Percentiles rank a stretch among this genome's conserved stretches.
Conservation (phyloP, 2,888 invertebrate species). For the Nipponacmea schrenckii region DNA sequence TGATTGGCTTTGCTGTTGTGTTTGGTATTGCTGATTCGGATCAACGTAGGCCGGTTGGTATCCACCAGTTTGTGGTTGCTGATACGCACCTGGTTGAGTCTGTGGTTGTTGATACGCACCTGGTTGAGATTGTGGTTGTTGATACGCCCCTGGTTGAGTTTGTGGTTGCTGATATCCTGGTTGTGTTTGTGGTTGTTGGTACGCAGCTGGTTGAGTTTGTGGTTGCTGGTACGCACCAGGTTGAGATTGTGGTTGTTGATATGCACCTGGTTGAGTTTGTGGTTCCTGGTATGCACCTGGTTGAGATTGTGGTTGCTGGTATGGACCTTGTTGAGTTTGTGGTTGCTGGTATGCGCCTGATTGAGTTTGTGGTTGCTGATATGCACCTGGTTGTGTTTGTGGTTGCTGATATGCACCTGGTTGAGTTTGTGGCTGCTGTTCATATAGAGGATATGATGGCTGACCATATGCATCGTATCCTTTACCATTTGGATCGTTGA, state of each 20-base stretch:
- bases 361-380: background rate
- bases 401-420: background rate
- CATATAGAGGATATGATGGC: background rate
- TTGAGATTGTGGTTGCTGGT: background rate
- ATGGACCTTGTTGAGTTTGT: background rate
- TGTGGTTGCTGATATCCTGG: background rate
- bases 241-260: background rate
- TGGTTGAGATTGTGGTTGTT: background rate
- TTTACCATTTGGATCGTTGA: background rate
- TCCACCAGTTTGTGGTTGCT: too few species aligned
- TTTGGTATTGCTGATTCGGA: background rate
- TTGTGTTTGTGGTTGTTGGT: background rate
- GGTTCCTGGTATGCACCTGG: background rate
- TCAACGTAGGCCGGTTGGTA: too few species aligned
- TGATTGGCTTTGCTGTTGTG: background rate
- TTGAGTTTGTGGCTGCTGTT: background rate
- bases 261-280: background rate
- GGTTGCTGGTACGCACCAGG: background rate
- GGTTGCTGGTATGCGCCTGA: background rate
- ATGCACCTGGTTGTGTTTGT: background rate
- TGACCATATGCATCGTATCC: background rate
- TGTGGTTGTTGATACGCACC: background rate
- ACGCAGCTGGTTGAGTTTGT: background rate
- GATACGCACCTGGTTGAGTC: background rate
- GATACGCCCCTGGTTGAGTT: background rate